These are phyloP conservation scores for Gobionotothen gibberifrons DNA, from an alignment of 2,797 vertebrate species.

Conservation along the genomic window DNA sequence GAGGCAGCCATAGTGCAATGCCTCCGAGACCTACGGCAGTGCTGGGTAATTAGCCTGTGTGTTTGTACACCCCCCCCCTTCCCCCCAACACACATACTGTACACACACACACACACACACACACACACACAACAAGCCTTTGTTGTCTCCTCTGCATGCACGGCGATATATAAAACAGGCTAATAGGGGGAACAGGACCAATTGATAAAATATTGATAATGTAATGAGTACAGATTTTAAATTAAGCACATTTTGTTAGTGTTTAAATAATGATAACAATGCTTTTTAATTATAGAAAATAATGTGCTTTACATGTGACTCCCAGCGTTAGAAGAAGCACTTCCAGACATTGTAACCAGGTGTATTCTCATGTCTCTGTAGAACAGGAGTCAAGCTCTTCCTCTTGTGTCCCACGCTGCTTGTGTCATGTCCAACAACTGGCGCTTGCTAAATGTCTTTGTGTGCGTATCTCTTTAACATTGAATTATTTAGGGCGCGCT, in stretches of 20 bases:
- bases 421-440: slow-evolving; percentile 86
- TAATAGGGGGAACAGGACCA: slow-evolving; percentile 31
- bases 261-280: background rate
- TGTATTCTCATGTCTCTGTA: slow-evolving; percentile 24
- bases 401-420: slow-evolving; percentile 76
- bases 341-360: slow-evolving; percentile 26
- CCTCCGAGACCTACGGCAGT: slow-evolving; percentile 83
- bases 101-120: slow-evolving; percentile 28
- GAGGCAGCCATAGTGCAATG: slow-evolving; percentile 80
- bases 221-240: slow-evolving; percentile 23
- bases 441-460: slow-evolving; percentile 78
- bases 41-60: slow-evolving; percentile 83
- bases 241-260: background rate
- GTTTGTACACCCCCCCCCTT: slow-evolving; percentile 71
- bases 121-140: slow-evolving; percentile 64
- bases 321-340: background rate
- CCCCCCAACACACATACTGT: slow-evolving; percentile 30
- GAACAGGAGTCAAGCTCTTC: slow-evolving; percentile 38
- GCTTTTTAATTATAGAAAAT: slow-evolving; percentile 18
- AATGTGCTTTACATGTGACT: slow-evolving; percentile 3
- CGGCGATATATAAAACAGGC: slow-evolving; percentile 61
- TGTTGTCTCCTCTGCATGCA: slow-evolving; percentile 72
- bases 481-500: slow-evolving; percentile 87
- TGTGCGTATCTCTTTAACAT: slow-evolving; percentile 81
- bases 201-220: slow-evolving; percentile 54